phyloP scores from a whole-genome alignment of 2,113 vertebrate species.

The Oriolus oriolus region DNA sequence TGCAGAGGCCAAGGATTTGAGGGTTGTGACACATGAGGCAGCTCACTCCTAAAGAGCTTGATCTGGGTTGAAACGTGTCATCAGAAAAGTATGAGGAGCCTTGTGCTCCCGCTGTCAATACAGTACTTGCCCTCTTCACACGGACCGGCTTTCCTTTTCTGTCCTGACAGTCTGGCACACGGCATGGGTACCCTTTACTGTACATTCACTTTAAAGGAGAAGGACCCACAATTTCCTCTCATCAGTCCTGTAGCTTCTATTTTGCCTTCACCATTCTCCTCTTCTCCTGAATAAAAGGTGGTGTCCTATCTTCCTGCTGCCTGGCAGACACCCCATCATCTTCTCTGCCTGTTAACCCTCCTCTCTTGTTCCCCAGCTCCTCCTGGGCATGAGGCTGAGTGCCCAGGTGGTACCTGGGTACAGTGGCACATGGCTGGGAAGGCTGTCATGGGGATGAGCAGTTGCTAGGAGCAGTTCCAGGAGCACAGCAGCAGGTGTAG shows the following conservation, averaged over 20 bases:
- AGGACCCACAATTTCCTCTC: background rate
- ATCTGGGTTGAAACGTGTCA: constrained; percentile 53
- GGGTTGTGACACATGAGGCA: constrained; percentile 58
- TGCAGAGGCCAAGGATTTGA: constrained; percentile 63
- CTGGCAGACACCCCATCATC: background rate
- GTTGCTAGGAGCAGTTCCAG: background rate
- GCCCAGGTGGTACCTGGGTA: background rate
- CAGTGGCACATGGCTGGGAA: background rate
- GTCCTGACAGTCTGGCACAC: constrained; percentile 37
- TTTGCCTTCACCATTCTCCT: background rate
- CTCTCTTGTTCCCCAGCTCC: background rate
- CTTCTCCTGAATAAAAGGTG: background rate
- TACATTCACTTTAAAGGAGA: constrained; percentile 43
- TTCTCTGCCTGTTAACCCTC: background rate
- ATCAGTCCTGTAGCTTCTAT: background rate
- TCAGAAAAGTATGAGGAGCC: constrained; percentile 65
- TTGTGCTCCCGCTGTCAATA: constrained; percentile 37
- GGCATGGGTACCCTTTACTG: constrained; percentile 7
- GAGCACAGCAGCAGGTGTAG: rapidly evolving
- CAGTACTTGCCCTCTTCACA: constrained; percentile 51
- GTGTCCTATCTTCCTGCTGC: background rate
- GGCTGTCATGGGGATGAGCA: background rate
- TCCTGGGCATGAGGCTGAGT: background rate
- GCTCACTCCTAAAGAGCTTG: constrained; percentile 58
- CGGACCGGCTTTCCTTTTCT: constrained; percentile 19